Conservation (phyloP, 64 coral and sea anemone species). For the Anthopleura sola region DNA sequence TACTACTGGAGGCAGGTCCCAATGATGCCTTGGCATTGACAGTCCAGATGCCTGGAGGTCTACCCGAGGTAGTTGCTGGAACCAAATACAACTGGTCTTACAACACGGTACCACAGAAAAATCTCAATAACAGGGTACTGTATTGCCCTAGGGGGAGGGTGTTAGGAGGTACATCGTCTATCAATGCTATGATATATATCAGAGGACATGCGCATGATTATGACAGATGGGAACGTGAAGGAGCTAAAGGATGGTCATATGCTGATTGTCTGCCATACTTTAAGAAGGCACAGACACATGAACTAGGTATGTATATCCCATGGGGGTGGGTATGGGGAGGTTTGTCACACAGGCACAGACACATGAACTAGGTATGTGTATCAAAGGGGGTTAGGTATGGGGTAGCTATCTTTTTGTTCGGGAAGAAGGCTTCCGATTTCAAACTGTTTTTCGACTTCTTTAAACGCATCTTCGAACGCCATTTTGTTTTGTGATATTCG, state of each 20-base stretch:
- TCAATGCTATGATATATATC: constrained; percentile 82
- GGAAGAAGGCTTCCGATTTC: too few relatives aligned
- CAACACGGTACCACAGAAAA: constrained; percentile 84
- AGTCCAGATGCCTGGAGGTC: constrained; percentile 98
- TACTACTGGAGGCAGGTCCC: constrained; percentile 83
- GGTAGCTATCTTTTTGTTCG: too few relatives aligned
- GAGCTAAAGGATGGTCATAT: constrained; percentile 84
- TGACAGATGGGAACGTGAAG: constrained; percentile 73
- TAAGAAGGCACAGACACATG: constrained; percentile 75
- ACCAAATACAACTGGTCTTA: constrained; percentile 99
- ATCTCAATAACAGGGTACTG: constrained; percentile 70
- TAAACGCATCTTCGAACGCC: too few relatives aligned
- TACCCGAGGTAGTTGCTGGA: too few relatives aligned
- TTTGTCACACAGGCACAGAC: too few relatives aligned
- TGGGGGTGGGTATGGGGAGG: too few relatives aligned
- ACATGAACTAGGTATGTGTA: too few relatives aligned
- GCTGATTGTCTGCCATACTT: constrained; percentile 92
- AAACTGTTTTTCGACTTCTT: too few relatives aligned
- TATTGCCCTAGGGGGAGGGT: constrained; percentile 81
- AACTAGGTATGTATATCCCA: constrained; percentile 46
- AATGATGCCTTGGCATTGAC: constrained; percentile 81
- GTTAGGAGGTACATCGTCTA: constrained; percentile 74
- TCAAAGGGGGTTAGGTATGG: too few relatives aligned
- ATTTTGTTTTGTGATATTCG: too few relatives aligned
- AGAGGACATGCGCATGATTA: constrained; percentile 88